Conservation (phyloP, 2,113 vertebrate species). For the Condylura cristata region DNA sequence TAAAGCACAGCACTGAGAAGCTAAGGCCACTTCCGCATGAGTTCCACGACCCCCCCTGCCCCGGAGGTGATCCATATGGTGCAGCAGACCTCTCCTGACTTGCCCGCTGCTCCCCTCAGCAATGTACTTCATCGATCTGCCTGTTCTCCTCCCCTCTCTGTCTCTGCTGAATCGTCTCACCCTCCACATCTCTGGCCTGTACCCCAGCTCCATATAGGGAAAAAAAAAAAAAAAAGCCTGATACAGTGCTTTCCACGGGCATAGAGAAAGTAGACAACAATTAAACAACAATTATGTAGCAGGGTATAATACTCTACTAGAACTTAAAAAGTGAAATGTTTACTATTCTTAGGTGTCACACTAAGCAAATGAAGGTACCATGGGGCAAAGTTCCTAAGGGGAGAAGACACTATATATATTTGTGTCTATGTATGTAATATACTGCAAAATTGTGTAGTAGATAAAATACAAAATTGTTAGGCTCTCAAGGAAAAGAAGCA, state of each 20-base stretch:
- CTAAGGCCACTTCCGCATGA: no score
- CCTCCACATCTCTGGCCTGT: no score
- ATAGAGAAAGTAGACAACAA: background rate
- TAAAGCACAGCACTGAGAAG: no score
- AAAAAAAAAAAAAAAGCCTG: no score
- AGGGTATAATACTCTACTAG: background rate
- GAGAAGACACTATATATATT: background rate
- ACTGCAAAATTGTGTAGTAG: background rate
- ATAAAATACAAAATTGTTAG: background rate
- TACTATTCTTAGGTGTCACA: background rate
- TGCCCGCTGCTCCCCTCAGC: no score
- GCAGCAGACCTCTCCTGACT: no score
- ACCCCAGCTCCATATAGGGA: no score
- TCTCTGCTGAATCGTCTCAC: no score
- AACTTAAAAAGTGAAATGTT: background rate
- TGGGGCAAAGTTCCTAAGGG: background rate
- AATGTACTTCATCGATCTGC: no score
- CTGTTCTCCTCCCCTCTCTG: no score
- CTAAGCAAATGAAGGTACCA: background rate
- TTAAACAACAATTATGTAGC: background rate
- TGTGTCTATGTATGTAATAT: background rate
- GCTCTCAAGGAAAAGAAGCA: background rate
- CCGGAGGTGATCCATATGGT: no score
- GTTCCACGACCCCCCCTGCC: no score
- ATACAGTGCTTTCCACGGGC: background rate